Evolutionary conservation across 2,797 vertebrate genomes (phyloP).

Genomic region (Poecilia picta): DNA sequence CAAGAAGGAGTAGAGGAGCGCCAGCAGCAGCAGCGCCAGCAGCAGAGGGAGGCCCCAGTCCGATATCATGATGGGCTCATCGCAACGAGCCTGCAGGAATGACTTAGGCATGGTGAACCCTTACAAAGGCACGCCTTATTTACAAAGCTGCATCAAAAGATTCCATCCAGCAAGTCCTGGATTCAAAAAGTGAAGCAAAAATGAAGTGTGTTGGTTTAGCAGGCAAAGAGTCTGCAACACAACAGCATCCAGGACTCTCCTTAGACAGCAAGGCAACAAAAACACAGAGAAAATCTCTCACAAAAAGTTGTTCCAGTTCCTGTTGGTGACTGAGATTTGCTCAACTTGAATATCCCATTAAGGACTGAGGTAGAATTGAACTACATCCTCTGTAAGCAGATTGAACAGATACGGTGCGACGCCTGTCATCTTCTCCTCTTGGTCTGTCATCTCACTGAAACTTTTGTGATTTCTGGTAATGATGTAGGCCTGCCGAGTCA

Average conservation of each 20-base stretch:
- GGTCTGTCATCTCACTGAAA: constrained; percentile 24
- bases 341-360: background rate
- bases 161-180: background rate
- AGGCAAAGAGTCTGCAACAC: background rate
- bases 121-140: background rate
- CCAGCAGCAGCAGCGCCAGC: constrained; percentile 77
- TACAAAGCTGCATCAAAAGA: background rate
- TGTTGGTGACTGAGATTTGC: background rate
- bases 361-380: background rate
- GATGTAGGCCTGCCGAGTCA: constrained; percentile 1
- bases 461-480: constrained; percentile 5
- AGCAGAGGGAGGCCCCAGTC: constrained; percentile 80
- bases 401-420: background rate
- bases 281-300: background rate
- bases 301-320: background rate
- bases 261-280: constrained; percentile 12
- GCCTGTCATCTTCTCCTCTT: constrained; percentile 9
- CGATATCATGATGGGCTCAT: constrained; percentile 76
- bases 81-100: constrained; percentile 82
- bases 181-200: constrained; percentile 1
- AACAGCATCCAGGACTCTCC: constrained; percentile 6
- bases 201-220: background rate
- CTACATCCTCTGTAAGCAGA: background rate
- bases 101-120: constrained; percentile 64
- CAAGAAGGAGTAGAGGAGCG: constrained; percentile 78